Base-by-base conservation (phyloP, 2,113 vertebrate genomes). In the Charadrius vociferus region DNA sequence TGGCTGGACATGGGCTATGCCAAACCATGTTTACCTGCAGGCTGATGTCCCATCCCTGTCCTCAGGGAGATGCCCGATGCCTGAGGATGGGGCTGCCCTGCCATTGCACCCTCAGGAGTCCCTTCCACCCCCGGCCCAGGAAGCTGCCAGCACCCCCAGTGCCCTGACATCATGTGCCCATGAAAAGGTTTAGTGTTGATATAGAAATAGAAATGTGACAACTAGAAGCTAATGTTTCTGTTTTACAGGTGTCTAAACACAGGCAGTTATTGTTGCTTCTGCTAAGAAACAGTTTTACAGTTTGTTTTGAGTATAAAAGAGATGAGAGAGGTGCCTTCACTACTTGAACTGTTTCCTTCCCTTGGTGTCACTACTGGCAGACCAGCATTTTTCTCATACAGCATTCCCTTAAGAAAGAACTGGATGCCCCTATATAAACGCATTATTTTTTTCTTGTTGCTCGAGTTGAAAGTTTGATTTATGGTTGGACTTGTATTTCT, bases 41-140 rank as follows among this genome's bases (percentile, higher is more conserved):
- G 11, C 9, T 8, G 1, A 8, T 36, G 22, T 52, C 9, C 19
- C 19, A 5, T 15, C 11, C 39, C 7, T 17, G 22, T 65, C 17
- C 22, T 7, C 17, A 49, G 7, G 9, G 17, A 63, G 26, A 3
- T n/a, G 4, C 8, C 23, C 0, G 2, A 37, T 50, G 29, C 22
- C 15, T 2, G 1, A 18, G 27, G 8, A 32, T 16, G 12, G 3
- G 30, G 9, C 22, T 68, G 14, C 6, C 45, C 15, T 62, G 29
- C 12, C 41, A 32, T 66, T 66, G 29, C 63, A 22, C 4, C 19
- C 13, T 20, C 14, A 27, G 19, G 27, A 85, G 18, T 5, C 11
- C 6, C 14, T 61, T 32, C 1, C 26, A 19, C 3, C 0, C 4
- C 6, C 6, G 8, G 16, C 15, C 13, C 6, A 6, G 55, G 12